Percentiles rank a stretch among this genome's conserved stretches.
These are phyloP conservation scores for Hydrophis major DNA, from an alignment of 2,797 vertebrate genomes.

Conservation along the genomic window DNA sequence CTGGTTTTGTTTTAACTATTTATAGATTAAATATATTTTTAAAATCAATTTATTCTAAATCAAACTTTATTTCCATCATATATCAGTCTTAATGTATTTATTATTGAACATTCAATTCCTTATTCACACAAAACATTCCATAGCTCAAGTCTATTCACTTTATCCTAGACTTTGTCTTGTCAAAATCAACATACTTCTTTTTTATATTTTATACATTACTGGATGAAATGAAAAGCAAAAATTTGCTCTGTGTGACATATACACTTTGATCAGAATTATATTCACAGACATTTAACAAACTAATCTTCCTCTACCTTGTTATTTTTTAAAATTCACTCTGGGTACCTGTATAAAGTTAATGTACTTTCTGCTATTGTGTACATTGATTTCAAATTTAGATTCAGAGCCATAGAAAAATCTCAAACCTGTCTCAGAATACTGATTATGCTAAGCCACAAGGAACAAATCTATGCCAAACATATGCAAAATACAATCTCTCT, in stretches of 20 bases:
- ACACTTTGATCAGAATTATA: not conserved
- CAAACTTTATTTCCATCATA: not conserved
- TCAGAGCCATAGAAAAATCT: not conserved
- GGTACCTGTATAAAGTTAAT: not conserved
- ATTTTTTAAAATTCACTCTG: not conserved
- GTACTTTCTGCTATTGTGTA: not conserved
- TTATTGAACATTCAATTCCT: not conserved
- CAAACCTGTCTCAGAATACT: not conserved
- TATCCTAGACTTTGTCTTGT: not conserved
- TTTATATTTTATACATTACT: not conserved
- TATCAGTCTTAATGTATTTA: not conserved
- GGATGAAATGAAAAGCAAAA: not conserved
- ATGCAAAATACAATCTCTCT: not conserved
- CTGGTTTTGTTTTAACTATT: not conserved
- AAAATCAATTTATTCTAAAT: not conserved
- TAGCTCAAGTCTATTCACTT: not conserved
- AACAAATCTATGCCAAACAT: not conserved
- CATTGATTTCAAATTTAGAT: not conserved
- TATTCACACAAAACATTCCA: not conserved
- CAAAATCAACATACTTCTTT: not conserved
- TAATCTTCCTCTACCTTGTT: not conserved
- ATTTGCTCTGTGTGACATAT: not conserved
- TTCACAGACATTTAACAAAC: not conserved
- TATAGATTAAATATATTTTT: not conserved
- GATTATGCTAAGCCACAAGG: not conserved